A percentile compares a stretch with the other conserved stretches of the same genome.
These are phyloP conservation scores for Marmota flaviventris DNA, from an alignment of 2,113 vertebrate genomes.

Conservation along the genomic window DNA sequence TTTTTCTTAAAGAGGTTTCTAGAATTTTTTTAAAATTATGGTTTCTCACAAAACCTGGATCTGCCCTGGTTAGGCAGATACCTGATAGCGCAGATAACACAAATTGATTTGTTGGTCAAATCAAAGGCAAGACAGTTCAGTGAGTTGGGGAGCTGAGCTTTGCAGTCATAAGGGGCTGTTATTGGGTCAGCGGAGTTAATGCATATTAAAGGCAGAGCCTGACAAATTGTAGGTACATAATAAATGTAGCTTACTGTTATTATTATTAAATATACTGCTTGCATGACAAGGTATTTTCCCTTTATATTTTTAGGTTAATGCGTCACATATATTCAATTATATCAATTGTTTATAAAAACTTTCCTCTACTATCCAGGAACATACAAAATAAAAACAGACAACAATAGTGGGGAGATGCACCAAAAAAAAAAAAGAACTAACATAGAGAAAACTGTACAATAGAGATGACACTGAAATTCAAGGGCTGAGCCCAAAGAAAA, in stretches of 20 bases:
- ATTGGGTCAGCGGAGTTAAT: not conserved
- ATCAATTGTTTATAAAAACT: not conserved
- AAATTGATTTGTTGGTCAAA: not conserved
- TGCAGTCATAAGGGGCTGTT: not conserved
- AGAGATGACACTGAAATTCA: constrained; percentile 39
- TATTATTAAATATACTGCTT: not conserved
- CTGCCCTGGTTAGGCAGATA: not conserved
- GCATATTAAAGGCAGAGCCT: not conserved
- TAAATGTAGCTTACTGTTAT: not conserved
- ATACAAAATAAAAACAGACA: not conserved
- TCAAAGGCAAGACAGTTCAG: not conserved
- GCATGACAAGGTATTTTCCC: not conserved
- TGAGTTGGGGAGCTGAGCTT: not conserved
- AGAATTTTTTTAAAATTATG: not conserved
- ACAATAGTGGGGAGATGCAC: not conserved
- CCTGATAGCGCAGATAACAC: not conserved
- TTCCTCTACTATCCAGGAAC: not conserved
- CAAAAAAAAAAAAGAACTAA: constrained; percentile 31
- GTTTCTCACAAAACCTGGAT: not conserved
- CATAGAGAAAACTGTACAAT: not conserved
- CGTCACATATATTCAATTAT: not conserved
- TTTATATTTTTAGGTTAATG: not conserved
- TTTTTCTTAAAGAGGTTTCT: not conserved
- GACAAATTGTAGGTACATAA: not conserved
- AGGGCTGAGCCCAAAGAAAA: not conserved